Evolutionary conservation across 2,888 invertebrate genomes (phyloP).

Genomic region (Trissonchulus sp.): DNA sequence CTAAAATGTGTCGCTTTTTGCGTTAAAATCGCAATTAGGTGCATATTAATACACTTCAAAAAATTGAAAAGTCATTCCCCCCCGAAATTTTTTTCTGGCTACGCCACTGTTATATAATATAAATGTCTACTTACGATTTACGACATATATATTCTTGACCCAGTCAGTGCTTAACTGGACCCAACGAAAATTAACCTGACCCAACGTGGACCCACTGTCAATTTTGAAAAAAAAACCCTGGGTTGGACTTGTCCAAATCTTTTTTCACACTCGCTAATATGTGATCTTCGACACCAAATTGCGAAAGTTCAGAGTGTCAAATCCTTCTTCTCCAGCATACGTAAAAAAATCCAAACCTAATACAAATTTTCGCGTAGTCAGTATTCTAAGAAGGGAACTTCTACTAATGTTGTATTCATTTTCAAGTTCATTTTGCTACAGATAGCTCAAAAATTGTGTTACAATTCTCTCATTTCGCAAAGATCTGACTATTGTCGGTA

Average conservation of each 20-base stretch:
- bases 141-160: no score
- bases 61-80: no score
- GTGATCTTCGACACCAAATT: not conserved
- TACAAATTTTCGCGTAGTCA: constrained; percentile 1
- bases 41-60: no score
- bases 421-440: not conserved
- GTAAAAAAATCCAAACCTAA: constrained; percentile 3
- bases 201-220: no score
- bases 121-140: no score
- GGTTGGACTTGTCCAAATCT: not conserved
- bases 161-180: no score
- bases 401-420: not conserved
- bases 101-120: no score
- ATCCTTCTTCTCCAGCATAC: not conserved
- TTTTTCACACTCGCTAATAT: not conserved
- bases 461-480: not conserved
- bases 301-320: not conserved
- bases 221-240: no score
- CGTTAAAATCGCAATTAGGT: no score
- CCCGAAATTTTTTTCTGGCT: no score
- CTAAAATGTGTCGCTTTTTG: no score
- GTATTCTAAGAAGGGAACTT: not conserved
- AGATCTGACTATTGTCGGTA: not conserved
- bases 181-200: no score
- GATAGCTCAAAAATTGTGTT: not conserved